Conservation (phyloP, 2,113 vertebrate genomes). For the Colaptes auratus region DNA sequence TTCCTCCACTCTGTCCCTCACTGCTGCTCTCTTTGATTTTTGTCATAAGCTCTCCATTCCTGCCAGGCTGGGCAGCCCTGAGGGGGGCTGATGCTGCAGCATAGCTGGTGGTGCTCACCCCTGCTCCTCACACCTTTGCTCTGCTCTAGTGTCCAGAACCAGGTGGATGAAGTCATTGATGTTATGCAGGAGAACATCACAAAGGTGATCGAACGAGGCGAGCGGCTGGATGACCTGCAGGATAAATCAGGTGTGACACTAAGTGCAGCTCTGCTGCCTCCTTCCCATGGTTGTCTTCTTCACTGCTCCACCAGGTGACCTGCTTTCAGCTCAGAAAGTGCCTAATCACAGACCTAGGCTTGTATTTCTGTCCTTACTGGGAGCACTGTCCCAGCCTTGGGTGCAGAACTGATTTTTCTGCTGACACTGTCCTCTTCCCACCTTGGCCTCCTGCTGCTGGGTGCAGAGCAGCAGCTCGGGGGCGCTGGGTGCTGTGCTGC, state of each 20-base stretch:
- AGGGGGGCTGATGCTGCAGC: rapidly evolving
- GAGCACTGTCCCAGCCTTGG: not conserved
- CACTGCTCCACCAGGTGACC: not conserved
- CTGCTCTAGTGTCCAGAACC: slow-evolving; percentile 90
- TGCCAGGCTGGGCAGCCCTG: not conserved
- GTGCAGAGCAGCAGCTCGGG: not conserved
- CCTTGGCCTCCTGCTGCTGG: not conserved
- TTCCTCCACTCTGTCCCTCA: not conserved
- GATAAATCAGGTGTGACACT: slow-evolving; percentile 91
- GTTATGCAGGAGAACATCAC: slow-evolving; percentile 99
- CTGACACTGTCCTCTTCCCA: not conserved
- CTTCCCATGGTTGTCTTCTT: not conserved
- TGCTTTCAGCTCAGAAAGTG: not conserved
- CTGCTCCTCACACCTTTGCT: not conserved
- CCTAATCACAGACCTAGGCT: not conserved
- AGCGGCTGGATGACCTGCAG: slow-evolving; percentile 95
- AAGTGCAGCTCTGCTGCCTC: not conserved
- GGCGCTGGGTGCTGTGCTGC: not conserved
- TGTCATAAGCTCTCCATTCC: not conserved
- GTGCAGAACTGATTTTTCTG: not conserved
- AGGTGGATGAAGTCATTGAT: slow-evolving; percentile 98
- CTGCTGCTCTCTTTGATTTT: not conserved
- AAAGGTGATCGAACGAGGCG: slow-evolving; percentile 96
- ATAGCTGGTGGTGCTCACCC: not conserved
- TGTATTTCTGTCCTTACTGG: not conserved